phyloP scores from a whole-genome alignment of 2,113 vertebrate species.

The Scytalopus superciliaris region DNA sequence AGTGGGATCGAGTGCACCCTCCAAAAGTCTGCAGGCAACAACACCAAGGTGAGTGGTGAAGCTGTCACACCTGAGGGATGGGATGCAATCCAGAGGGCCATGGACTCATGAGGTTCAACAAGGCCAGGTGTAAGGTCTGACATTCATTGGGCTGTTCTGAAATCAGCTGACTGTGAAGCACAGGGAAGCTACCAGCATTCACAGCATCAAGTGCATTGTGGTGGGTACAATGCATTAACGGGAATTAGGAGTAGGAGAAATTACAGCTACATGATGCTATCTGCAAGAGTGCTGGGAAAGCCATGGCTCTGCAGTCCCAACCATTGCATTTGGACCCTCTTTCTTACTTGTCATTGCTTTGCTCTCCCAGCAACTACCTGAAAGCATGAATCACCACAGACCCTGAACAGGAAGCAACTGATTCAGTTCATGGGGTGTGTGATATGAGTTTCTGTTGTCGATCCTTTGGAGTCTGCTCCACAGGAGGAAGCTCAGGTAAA shows the following conservation, averaged over 20 bases:
- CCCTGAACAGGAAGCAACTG: neutral
- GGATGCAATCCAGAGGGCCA: neutral
- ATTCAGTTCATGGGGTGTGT: neutral
- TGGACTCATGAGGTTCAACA: neutral
- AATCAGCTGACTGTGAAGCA: neutral
- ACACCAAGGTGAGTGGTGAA: neutral
- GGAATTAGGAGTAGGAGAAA: neutral
- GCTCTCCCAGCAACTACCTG: neutral
- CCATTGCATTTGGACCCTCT: neutral
- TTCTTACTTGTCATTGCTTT: neutral
- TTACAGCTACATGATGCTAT: neutral
- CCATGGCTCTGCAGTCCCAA: neutral
- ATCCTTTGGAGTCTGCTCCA: neutral
- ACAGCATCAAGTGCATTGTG: neutral
- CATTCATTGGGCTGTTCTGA: neutral
- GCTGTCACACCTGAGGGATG: neutral
- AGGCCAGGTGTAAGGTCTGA: rapidly evolving
- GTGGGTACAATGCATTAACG: no score
- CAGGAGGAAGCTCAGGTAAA: neutral
- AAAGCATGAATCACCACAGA: neutral
- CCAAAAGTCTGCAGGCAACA: neutral
- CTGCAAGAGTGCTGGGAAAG: neutral
- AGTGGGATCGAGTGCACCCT: rapidly evolving
- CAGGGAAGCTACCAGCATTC: neutral
- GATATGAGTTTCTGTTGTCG: neutral